Evolutionary conservation across 2,888 invertebrate genomes (phyloP), one percentile per base, ranked within the genome.

Genomic region (Phlogophora meticulosa): DNA sequence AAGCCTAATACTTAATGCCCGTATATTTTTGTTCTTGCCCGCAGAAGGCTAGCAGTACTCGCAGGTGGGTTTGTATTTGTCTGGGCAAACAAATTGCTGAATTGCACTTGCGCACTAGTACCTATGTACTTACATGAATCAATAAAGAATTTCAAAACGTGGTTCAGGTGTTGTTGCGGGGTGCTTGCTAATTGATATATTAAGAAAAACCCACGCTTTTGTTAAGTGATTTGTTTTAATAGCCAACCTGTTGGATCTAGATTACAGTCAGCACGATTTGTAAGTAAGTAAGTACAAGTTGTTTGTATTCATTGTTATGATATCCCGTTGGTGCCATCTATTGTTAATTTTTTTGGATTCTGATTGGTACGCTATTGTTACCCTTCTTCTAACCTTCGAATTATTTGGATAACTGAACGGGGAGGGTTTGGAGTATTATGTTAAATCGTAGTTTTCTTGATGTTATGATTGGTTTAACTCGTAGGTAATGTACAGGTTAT

Each of bases 81-180:
- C 43, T 42, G 15, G 13, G 3, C 45, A 45, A 71, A 42, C 49
- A 58, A 22, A 49, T 42, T 20, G 36, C 38, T 52, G 51, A 53
- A 63, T 49, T 78, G 75, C 75, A 76, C 75, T 67, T 76, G 75
- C 78, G 75, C 75, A 76, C 67, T 45, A 73, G n/a, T n/a, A n/a
- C n/a, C n/a, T n/a, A n/a, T 62, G 15, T 28, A 32, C 34, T 17
- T 51, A 55, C 58, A 55, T n/a, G 51, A 78, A 76, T 76, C 75
- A 73, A 78, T 76, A 72, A 52, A 40, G 22, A 48, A 43, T 45
- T 62, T 52, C 7, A 32, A 52, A 34, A 32, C 36, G 48, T 52
- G 42, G 20, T 43, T 45, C 1, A 32, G n/a, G 48, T 17, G 11
- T n/a, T 22, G 45, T 24, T 20, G 17, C 7, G 9, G 17, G 17